A percentile compares a stretch with the other conserved stretches of the same genome.
These are phyloP conservation scores for Daptonema setosum DNA, from an alignment of 2,888 invertebrate species.

Conservation along the genomic window DNA sequence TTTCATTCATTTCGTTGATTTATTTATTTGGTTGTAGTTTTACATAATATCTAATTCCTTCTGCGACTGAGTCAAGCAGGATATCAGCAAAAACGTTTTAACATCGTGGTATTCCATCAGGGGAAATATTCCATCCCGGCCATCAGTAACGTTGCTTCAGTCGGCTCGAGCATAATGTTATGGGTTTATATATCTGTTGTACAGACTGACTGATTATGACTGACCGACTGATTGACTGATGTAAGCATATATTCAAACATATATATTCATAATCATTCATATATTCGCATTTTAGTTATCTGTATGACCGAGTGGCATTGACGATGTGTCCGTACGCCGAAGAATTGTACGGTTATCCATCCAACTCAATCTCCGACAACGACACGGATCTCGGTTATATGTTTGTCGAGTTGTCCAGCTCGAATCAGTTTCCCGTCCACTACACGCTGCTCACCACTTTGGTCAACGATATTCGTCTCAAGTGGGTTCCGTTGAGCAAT, in stretches of 20 bases:
- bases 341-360: slow-evolving; percentile 10
- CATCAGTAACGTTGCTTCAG: too few relatives aligned
- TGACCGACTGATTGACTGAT: too few relatives aligned
- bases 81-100: too few relatives aligned
- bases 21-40: background rate
- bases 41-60: too few relatives aligned
- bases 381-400: background rate
- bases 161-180: too few relatives aligned
- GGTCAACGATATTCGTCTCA: slow-evolving; percentile 39
- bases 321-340: slow-evolving; percentile 25
- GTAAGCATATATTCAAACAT: too few relatives aligned
- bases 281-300: slow-evolving; percentile 13
- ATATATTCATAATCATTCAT: background rate
- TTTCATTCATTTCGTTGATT: background rate
- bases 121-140: too few relatives aligned
- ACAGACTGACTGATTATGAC: too few relatives aligned
- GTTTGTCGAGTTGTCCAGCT: slow-evolving; percentile 46
- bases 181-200: too few relatives aligned
- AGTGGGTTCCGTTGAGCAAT: slow-evolving; percentile 21
- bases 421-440: slow-evolving; percentile 38
- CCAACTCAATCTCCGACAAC: background rate
- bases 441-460: slow-evolving; percentile 41
- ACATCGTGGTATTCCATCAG: too few relatives aligned
- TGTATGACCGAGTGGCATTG: slow-evolving; percentile 19
- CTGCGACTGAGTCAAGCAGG: too few relatives aligned